A percentile compares a stretch with the other conserved stretches of the same genome.
phyloP scores from a whole-genome alignment of 1,140 invertebrate species.

The Brachystomella parvula region DNA sequence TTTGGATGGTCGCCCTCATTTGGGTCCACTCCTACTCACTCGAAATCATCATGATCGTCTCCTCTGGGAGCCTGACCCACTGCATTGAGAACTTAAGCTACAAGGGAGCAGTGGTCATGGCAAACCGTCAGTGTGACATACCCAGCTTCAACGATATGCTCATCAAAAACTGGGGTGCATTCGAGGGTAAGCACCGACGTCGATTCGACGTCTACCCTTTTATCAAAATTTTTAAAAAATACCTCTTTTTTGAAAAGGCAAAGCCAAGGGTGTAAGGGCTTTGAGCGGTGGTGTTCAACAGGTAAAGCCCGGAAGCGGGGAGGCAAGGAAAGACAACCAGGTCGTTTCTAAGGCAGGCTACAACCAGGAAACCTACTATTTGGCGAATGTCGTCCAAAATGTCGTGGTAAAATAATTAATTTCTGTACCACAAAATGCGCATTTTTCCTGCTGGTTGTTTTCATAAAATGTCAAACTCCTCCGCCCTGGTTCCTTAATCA shows the following conservation, averaged over 20 bases:
- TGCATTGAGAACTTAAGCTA: constrained; percentile 33
- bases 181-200: constrained; percentile 19
- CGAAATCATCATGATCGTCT: constrained; percentile 33
- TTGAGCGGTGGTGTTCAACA: neutral
- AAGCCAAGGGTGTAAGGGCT: constrained; percentile 10
- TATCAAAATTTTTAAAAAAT: no score
- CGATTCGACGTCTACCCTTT: no score
- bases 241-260: neutral
- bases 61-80: constrained; percentile 26
- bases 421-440: no score
- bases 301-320: constrained; percentile 10
- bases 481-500: no score
- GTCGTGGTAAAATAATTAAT: constrained; percentile 31
- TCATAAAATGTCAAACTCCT: no score
- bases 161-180: constrained; percentile 37
- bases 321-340: neutral
- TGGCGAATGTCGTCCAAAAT: constrained; percentile 36
- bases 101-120: constrained; percentile 35
- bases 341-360: constrained; percentile 16
- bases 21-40: constrained; percentile 24
- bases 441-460: no score
- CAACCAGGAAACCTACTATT: constrained; percentile 32
- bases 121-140: constrained; percentile 36
- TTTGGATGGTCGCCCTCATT: constrained; percentile 31
- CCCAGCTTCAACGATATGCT: constrained; percentile 35